phyloP scores from a whole-genome alignment of 2,888 invertebrate species.

The Nomada ruficornis region DNA sequence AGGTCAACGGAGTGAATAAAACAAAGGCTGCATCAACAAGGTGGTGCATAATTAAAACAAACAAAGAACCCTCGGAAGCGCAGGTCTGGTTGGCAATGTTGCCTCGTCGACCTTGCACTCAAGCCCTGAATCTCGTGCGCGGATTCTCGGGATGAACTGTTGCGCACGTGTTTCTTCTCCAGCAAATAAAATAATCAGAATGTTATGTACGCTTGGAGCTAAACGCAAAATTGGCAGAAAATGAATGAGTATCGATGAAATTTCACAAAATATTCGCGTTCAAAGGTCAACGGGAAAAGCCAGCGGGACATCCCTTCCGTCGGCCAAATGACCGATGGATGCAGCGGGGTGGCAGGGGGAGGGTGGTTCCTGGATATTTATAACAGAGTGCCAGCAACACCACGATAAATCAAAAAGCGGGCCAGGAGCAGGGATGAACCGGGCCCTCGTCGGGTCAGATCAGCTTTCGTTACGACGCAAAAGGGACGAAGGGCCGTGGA shows the following conservation, averaged over 20 bases:
- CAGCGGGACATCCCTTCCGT: constrained; percentile 67
- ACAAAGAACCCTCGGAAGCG: constrained; percentile 73
- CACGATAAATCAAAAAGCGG: constrained; percentile 73
- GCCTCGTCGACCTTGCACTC: constrained; percentile 69
- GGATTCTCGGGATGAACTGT: constrained; percentile 31
- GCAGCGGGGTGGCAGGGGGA: constrained; percentile 35
- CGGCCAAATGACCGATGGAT: constrained; percentile 63
- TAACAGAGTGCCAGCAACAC: constrained; percentile 72
- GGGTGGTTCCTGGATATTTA: constrained; percentile 74
- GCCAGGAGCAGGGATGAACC: constrained; percentile 59
- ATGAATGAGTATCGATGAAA: no score
- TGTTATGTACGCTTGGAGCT: not conserved
- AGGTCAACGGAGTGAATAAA: constrained; percentile 29
- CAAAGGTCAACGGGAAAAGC: constrained; percentile 63
- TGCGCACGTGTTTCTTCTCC: not conserved
- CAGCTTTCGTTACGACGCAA: constrained; percentile 62
- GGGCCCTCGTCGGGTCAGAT: constrained; percentile 68
- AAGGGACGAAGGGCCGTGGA: not conserved
- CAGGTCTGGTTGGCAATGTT: constrained; percentile 59
- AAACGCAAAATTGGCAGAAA: no score
- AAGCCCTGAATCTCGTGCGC: constrained; percentile 45
- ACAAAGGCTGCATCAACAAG: constrained; percentile 20
- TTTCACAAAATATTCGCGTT: not conserved
- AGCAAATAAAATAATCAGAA: not conserved
- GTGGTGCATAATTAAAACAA: constrained; percentile 77